Evolutionary conservation across 2,797 vertebrate species (phyloP).

Genomic region (Eulemur coronatus): DNA sequence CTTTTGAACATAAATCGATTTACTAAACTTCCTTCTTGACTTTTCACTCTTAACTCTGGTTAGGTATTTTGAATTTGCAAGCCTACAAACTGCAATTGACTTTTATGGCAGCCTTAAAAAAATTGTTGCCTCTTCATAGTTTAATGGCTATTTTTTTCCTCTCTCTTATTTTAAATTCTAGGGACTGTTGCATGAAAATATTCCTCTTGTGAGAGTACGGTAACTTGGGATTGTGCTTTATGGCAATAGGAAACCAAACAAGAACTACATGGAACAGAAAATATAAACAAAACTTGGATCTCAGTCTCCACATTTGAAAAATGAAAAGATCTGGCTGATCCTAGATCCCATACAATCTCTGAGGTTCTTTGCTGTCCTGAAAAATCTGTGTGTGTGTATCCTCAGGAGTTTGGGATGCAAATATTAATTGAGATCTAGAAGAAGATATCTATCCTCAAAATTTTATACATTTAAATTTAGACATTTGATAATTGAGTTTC

Average conservation of each 20-base stretch:
- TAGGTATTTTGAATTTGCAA: conserved; percentile 10
- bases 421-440: neutral
- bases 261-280: conserved; percentile 8
- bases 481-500: conserved; percentile 36
- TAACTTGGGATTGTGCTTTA: neutral
- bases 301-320: conserved; percentile 20
- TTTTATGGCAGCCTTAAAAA: neutral
- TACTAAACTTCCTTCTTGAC: neutral
- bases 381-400: neutral
- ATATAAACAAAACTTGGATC: conserved; percentile 1
- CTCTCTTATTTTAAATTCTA: neutral
- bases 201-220: neutral
- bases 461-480: neutral
- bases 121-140: neutral
- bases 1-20: neutral
- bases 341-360: neutral
- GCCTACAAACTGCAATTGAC: neutral
- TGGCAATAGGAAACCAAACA: neutral
- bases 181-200: neutral
- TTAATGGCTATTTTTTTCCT: neutral
- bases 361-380: neutral
- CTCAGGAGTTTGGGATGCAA: neutral
- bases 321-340: neutral
- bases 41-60: neutral
- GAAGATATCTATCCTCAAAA: neutral